Evolutionary conservation across 92 coral and sea anemone genomes (phyloP).

Genomic region (Porites rus): DNA sequence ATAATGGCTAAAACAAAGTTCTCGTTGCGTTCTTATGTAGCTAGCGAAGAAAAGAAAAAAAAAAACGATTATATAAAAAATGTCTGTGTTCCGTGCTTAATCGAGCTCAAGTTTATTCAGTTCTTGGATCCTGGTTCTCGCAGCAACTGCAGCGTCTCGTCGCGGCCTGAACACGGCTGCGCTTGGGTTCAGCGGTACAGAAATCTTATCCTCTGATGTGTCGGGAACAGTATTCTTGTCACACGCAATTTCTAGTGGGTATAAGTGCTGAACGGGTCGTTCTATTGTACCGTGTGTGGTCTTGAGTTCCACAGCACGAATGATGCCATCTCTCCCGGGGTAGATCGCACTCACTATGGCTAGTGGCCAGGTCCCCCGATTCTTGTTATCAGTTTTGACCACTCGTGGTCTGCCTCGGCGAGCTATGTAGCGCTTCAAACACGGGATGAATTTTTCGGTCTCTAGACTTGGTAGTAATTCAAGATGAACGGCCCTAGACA

Average conservation of each 20-base stretch:
- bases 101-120: constrained; percentile 8
- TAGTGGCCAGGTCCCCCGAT: too few relatives aligned
- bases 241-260: too few relatives aligned
- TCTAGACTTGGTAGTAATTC: constrained; percentile 32
- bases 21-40: background rate
- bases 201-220: background rate
- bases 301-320: too few relatives aligned
- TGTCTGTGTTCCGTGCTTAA: background rate
- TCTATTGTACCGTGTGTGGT: too few relatives aligned
- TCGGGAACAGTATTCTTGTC: background rate
- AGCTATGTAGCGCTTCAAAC: constrained; percentile 41
- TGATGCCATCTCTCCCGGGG: too few relatives aligned
- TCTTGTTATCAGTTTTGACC: background rate
- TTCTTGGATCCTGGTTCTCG: constrained; percentile 77
- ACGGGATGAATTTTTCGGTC: constrained; percentile 34
- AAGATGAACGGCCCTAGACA: constrained; percentile 42
- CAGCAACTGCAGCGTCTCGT: constrained; percentile 71
- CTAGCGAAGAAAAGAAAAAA: background rate
- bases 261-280: too few relatives aligned
- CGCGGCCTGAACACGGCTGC: constrained; percentile 43
- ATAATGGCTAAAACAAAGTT: background rate
- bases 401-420: constrained; percentile 33
- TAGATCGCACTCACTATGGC: too few relatives aligned
- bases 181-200: constrained; percentile 5
- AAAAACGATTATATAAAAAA: background rate